A percentile compares a stretch with the other conserved stretches of the same genome.
phyloP scores from a whole-genome alignment of 2,113 vertebrate species.

The Psilopogon haemacephalus region DNA sequence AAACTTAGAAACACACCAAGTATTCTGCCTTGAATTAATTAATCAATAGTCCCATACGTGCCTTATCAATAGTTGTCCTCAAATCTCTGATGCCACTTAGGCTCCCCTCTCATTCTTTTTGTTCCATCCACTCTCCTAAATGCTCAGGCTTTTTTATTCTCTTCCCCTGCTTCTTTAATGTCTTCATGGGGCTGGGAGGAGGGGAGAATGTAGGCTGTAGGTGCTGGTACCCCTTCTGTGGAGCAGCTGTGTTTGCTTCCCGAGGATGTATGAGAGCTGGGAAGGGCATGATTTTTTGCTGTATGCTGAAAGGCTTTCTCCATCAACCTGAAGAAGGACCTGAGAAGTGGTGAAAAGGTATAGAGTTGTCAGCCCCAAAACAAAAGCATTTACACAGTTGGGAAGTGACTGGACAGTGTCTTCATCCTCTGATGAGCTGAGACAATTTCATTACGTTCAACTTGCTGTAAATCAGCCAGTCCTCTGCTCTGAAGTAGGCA shows the following conservation, averaged over 20 bases:
- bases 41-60: background rate
- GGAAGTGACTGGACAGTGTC: conserved; percentile 29
- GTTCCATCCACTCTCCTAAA: background rate
- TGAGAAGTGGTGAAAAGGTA: conserved; percentile 51
- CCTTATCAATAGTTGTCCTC: background rate
- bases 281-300: conserved; percentile 18
- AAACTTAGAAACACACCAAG: background rate
- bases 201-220: background rate
- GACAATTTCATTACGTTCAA: background rate
- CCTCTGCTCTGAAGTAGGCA: background rate
- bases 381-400: background rate
- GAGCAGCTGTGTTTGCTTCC: conserved; percentile 45
- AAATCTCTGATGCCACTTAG: background rate
- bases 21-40: background rate
- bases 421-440: conserved; percentile 20
- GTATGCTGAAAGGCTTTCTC: background rate
- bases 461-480: background rate
- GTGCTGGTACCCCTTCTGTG: conserved; percentile 23
- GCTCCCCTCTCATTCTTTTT: background rate
- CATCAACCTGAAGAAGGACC: conserved; percentile 31
- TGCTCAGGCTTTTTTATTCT: background rate
- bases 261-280: background rate
- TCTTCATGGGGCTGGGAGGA: background rate
- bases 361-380: conserved; percentile 32
- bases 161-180: conserved; percentile 2